Evolutionary conservation across 2,113 vertebrate genomes (phyloP), one percentile per base, ranked within the genome.

Genomic region (Pyrgilauda ruficollis): DNA sequence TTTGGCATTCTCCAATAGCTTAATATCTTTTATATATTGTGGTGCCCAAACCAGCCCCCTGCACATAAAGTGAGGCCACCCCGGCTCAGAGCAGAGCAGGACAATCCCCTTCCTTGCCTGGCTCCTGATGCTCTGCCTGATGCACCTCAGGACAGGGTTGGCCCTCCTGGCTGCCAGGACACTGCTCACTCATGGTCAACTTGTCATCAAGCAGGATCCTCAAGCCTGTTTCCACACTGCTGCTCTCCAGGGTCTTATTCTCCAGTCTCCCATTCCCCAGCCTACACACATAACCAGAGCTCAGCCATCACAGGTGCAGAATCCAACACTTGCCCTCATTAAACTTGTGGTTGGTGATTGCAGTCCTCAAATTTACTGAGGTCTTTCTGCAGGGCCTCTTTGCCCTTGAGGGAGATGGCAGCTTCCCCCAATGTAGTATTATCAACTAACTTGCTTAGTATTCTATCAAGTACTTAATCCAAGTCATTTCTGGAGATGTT

Each of bases 21-120:
- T 31, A 33, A 16, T 28, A 11, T 16, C 6, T 33, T 58, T 31
- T 37, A 30, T 24, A 46, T 39, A 39, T 6, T 59, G 23, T 23
- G 13, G 5, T 11, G 2, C 19, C 33, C 33, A 28, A 52, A 74
- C 5, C 22, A 20, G 6, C 15, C 15, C 28, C 2, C 27, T 52
- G 19, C 1, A 46, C 13, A 8, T 4, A 0, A 50, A 11, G 18
- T 50, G 44, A 66, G 27, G 52, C 19, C 3, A 3, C 1, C 0
- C 8, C 59, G 44, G 18, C 0, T 3, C 37, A 73, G 76, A 66
- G 59, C 35, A 80, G 49, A 64, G 49, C 0, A 0, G 35, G 31
- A 50, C 35, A 73, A 66, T 14, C 5, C 15, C 15, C 31, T 33
- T 22, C 17, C 15, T 73, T 13, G 4, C 23, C 76, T 0, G 0